These are phyloP conservation scores for Fundulus diaphanus DNA, from an alignment of 2,797 vertebrate species.

Conservation along the genomic window DNA sequence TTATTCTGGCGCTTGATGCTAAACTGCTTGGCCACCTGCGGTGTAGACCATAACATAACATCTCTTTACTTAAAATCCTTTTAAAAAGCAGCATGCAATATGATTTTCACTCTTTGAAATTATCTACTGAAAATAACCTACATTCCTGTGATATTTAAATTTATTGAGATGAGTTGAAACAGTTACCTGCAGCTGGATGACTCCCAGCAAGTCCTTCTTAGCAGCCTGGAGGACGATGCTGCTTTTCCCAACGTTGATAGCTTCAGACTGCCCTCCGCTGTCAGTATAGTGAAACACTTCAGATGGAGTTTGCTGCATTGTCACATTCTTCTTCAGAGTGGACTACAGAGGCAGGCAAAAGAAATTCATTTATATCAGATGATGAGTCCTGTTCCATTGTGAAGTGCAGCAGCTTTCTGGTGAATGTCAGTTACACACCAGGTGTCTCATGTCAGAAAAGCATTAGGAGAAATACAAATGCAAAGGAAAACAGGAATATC, in stretches of 20 bases:
- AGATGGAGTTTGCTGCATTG: conserved; percentile 85
- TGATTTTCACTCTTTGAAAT: neutral
- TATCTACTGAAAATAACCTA: neutral
- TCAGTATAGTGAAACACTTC: conserved; percentile 86
- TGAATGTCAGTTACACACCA: conserved; percentile 1
- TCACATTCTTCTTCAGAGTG: conserved; percentile 87
- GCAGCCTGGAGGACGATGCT: conserved; percentile 88
- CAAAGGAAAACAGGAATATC: conserved; percentile 3
- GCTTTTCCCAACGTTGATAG: conserved; percentile 79
- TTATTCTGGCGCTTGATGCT: too few species aligned
- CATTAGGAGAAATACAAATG: neutral
- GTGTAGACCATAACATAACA: neutral
- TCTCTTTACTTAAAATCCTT: neutral
- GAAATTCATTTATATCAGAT: neutral
- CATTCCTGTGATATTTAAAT: neutral
- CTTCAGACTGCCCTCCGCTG: conserved; percentile 68
- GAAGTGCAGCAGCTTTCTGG: conserved; percentile 9
- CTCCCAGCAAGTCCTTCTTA: conserved; percentile 89
- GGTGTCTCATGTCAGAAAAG: neutral
- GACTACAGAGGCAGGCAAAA: conserved; percentile 59
- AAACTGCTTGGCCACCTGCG: too few species aligned
- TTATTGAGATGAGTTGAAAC: neutral
- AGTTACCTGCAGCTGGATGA: conserved; percentile 89
- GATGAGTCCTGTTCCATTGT: neutral
- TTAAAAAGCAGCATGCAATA: neutral